Conservation (phyloP, 2,888 invertebrate genomes). For the Toxonevra muliebris region DNA sequence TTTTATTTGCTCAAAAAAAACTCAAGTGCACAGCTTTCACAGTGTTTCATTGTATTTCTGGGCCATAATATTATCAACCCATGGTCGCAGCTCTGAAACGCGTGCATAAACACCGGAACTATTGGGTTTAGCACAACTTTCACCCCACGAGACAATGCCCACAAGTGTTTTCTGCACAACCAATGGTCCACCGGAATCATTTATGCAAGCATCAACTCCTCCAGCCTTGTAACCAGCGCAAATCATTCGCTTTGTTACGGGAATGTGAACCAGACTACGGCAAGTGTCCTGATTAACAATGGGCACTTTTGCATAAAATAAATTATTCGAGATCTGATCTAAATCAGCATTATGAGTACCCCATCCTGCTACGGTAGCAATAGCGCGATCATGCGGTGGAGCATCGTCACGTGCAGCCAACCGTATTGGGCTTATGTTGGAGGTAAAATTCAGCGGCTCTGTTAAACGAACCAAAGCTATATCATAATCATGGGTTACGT, state of each 20-base stretch:
- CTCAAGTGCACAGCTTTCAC: too few relatives aligned
- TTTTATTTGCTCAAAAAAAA: too few relatives aligned
- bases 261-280: constrained; percentile 42
- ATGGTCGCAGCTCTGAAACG: constrained; percentile 45
- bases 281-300: constrained; percentile 59
- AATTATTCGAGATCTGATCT: constrained; percentile 37
- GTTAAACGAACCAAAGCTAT: constrained; percentile 68
- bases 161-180: constrained; percentile 44
- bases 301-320: constrained; percentile 50
- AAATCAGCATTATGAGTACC: constrained; percentile 42
- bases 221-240: constrained; percentile 69
- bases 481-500: constrained; percentile 68
- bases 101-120: constrained; percentile 54
- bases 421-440: constrained; percentile 61
- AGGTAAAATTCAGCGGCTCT: constrained; percentile 63
- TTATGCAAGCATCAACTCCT: constrained; percentile 59
- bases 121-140: constrained; percentile 50
- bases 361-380: constrained; percentile 55
- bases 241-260: constrained; percentile 67
- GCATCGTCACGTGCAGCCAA: constrained; percentile 37
- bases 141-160: constrained; percentile 56
- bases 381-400: constrained; percentile 39
- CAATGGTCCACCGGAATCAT: constrained; percentile 57
- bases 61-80: constrained; percentile 46
- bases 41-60: constrained; percentile 44